Base-by-base conservation (phyloP, 2,888 invertebrate species). In the Hypercompe scribonia region DNA sequence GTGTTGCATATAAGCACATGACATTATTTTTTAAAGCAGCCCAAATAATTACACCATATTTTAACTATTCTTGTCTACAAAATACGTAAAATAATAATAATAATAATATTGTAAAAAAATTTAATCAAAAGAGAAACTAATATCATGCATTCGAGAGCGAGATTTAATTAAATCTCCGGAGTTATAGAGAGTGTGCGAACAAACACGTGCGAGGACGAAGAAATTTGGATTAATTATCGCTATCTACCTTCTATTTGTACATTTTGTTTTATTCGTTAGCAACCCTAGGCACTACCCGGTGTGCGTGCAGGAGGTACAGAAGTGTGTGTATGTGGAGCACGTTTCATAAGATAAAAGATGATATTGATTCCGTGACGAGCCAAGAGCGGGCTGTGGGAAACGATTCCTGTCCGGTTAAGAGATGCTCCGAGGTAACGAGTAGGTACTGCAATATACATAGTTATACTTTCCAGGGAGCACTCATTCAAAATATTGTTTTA, bases 321-420 rank as follows among this genome's bases (percentile, higher is more conserved):
- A 76, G 82, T 88, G 87, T 87, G 89, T 89, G 90, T 92, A 92
- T 94, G 91, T 93, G 89, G 90, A 92, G 92, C 94, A 94, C 94
- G 94, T 93, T 93, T 93, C 90, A 90, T 92, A 93, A 95, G 94
- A 95, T 95, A 95, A 95, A 94, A 95, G 94, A 91, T 92, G 92
- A 94, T 95, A 95, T 95, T 95, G 95, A 95, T 95, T 95, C 93
- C 95, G 95, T 95, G 94, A 94, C 94, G 94, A 92, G 91, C 88
- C 88, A 91, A 89, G 91, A 89, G 90, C 92, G 91, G 88, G 91
- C 94, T 94, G 94, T 95, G 95, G 93, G 95, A 95, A 95, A 91
- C 92, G 91, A 93, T 94, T 92, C 92, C 92, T 92, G 93, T 90
- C 92, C 90, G 88, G 89, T 91, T 94, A 94, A 93, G 94, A 92